These are phyloP conservation scores for Hypanus sabinus DNA, from an alignment of 2,113 vertebrate genomes.

Conservation along the genomic window DNA sequence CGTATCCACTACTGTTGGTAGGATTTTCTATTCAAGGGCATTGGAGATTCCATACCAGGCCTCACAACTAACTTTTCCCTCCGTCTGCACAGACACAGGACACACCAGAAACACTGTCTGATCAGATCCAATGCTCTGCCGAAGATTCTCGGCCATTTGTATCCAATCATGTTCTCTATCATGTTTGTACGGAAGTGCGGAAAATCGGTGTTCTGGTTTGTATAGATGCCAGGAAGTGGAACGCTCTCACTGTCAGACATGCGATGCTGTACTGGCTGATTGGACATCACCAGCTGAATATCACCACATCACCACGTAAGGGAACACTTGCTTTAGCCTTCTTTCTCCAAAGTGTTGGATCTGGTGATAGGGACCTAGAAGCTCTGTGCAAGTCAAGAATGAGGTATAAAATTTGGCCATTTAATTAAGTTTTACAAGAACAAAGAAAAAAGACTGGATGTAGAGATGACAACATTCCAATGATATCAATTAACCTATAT, in stretches of 20 bases:
- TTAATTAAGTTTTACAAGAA: too few relatives aligned
- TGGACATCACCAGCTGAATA: conserved; percentile 54
- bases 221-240: conserved; percentile 49
- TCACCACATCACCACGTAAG: conserved; percentile 55
- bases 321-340: too few relatives aligned
- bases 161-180: conserved; percentile 41
- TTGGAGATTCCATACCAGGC: too few relatives aligned
- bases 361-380: too few relatives aligned
- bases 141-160: conserved; percentile 37
- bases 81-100: conserved; percentile 45
- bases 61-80: background rate
- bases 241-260: conserved; percentile 52
- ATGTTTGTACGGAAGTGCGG: conserved; percentile 46
- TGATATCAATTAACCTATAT: too few relatives aligned
- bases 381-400: too few relatives aligned
- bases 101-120: conserved; percentile 48
- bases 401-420: too few relatives aligned
- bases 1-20: too few relatives aligned
- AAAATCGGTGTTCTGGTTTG: conserved; percentile 56
- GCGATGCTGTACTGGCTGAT: conserved; percentile 49
- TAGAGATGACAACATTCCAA: too few relatives aligned
- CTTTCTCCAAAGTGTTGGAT: background rate
- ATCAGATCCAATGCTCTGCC: conserved; percentile 40
- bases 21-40: too few relatives aligned
- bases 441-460: too few relatives aligned